Percentiles rank a stretch among this genome's conserved stretches.
These are phyloP conservation scores for Dicaeum eximium DNA, from an alignment of 2,113 vertebrate genomes.

Conservation along the genomic window DNA sequence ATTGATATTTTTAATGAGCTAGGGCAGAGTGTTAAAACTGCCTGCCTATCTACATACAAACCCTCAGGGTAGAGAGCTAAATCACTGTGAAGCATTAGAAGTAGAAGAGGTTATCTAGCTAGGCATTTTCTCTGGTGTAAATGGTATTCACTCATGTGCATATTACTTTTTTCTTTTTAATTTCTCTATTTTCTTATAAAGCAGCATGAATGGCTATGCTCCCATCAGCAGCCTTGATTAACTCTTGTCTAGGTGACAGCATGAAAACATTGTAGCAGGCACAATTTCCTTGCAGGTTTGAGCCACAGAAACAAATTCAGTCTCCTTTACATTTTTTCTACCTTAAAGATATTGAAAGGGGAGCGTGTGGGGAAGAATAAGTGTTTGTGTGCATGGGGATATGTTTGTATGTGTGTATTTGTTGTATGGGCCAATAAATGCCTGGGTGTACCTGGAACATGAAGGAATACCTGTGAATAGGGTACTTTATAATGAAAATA, in stretches of 20 bases:
- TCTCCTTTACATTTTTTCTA: neutral
- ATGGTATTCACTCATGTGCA: neutral
- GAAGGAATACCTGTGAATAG: neutral
- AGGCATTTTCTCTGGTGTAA: neutral
- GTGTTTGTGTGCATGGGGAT: neutral
- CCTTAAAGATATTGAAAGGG: neutral
- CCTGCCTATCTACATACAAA: neutral
- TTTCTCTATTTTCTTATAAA: neutral
- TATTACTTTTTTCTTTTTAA: neutral
- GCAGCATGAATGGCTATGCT: neutral
- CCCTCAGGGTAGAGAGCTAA: neutral
- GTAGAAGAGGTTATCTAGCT: neutral
- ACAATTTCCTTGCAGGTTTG: neutral
- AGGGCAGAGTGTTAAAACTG: neutral
- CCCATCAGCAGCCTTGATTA: neutral
- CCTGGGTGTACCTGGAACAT: neutral
- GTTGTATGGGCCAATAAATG: neutral
- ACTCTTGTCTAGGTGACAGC: neutral
- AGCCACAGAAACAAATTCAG: neutral
- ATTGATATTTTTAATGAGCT: slow-evolving; percentile 12
- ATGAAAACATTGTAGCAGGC: neutral
- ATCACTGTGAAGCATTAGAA: neutral
- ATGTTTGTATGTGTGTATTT: neutral
- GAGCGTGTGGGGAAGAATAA: neutral
- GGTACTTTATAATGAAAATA: neutral